Conservation (phyloP, 2,888 invertebrate genomes). For the Machimus atricapillus region DNA sequence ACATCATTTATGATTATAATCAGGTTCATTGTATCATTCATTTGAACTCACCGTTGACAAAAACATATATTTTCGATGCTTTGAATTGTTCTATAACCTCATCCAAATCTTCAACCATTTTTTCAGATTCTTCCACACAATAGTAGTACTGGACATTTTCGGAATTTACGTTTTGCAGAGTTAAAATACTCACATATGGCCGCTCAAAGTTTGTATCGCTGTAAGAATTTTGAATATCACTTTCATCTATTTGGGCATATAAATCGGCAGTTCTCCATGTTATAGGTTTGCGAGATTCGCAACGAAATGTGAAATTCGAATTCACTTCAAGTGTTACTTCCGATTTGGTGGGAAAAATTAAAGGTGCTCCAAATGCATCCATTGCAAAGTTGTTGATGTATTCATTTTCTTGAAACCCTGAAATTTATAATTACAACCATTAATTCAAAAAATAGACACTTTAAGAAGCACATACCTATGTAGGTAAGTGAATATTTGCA, state of each 20-base stretch:
- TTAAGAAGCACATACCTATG: too few relatives aligned
- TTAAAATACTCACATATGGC: conserved; percentile 63
- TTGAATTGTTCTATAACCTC: conserved; percentile 56
- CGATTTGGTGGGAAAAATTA: conserved; percentile 57
- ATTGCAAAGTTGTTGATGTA: conserved; percentile 54
- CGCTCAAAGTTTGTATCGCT: conserved; percentile 50
- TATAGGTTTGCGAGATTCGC: conserved; percentile 62
- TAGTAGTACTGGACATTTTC: conserved; percentile 67
- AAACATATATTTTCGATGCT: conserved; percentile 65
- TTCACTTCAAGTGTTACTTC: conserved; percentile 57
- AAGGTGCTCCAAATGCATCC: conserved; percentile 53
- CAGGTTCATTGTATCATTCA: background rate
- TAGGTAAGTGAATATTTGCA: too few relatives aligned
- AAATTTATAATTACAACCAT: background rate
- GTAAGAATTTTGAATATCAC: conserved; percentile 30
- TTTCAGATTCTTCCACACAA: conserved; percentile 57
- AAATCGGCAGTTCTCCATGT: conserved; percentile 57
- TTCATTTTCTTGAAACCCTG: conserved; percentile 44
- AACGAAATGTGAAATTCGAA: conserved; percentile 60
- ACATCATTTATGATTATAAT: background rate
- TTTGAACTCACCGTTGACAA: conserved; percentile 64
- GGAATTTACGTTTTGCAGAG: conserved; percentile 62
- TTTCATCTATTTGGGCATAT: background rate
- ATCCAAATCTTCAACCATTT: conserved; percentile 52
- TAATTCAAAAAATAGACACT: too few relatives aligned